A percentile compares a stretch with the other conserved stretches of the same genome.
Evolutionary conservation across 2,888 invertebrate genomes (phyloP).

Genomic region (Polydrusus pterygomalis): DNA sequence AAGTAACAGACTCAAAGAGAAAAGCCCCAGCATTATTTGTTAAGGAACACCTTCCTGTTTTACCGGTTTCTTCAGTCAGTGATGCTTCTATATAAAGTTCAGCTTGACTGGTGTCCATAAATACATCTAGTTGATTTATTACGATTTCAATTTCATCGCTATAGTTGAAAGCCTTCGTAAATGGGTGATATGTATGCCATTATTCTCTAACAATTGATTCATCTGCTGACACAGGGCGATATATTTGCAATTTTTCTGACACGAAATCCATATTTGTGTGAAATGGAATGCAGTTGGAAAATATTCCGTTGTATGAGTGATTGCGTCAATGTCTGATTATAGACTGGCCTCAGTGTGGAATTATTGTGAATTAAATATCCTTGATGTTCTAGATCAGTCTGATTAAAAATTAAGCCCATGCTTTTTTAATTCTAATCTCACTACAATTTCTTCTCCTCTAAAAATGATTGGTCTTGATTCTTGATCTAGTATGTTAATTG

Average conservation of each 20-base stretch:
- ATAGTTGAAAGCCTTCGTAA: slow-evolving; percentile 56
- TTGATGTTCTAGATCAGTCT: no score
- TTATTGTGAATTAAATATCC: no score
- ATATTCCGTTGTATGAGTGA: background rate
- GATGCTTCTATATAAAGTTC: slow-evolving; percentile 35
- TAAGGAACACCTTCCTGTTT: slow-evolving; percentile 22
- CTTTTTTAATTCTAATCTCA: slow-evolving; percentile 57
- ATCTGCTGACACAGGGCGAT: slow-evolving; percentile 26
- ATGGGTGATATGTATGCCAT: slow-evolving; percentile 52
- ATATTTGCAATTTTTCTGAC: slow-evolving; percentile 17
- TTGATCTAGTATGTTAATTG: slow-evolving; percentile 61
- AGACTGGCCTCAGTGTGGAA: no score
- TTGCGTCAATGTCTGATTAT: background rate
- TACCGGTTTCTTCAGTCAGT: slow-evolving; percentile 24
- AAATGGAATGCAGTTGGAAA: slow-evolving; percentile 11
- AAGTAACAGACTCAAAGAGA: slow-evolving; percentile 49
- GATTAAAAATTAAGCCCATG: slow-evolving; percentile 40
- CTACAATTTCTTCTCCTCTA: slow-evolving; percentile 56
- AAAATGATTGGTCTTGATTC: slow-evolving; percentile 58
- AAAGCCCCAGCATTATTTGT: slow-evolving; percentile 45
- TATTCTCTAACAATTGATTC: slow-evolving; percentile 45
- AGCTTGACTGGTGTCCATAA: slow-evolving; percentile 37
- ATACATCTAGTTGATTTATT: slow-evolving; percentile 54
- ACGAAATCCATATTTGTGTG: slow-evolving; percentile 11
- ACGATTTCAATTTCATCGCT: slow-evolving; percentile 55